Base-by-base conservation (phyloP, 2,888 invertebrate genomes). In the Acholoe squamosa region DNA sequence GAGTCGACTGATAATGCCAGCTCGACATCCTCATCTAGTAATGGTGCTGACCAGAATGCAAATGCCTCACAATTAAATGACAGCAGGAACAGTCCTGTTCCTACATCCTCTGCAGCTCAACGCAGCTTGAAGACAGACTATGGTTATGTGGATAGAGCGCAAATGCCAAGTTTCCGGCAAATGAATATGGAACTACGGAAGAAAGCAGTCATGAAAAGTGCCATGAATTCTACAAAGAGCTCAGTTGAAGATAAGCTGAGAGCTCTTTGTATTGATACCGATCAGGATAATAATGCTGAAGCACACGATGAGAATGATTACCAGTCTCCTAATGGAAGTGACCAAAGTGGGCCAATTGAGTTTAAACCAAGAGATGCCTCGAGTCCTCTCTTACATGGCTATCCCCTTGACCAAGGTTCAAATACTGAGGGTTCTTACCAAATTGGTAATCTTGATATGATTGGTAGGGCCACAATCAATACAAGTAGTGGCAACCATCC, bases 1-100 rank as follows among this genome's bases (percentile, higher is more conserved):
- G 84, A 84, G 28, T 84, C 84, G 10, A 84, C 84, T 7, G 84
- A 84, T n/a, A 84, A 84, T n/a, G 84, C 84, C 84, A 84, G 84
- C 54, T 84, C 84, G 25, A 84, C 84, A 5, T 84, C 84, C 28
- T 84, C 84, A 43, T 84, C 84, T 25, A 84, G 84, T 54, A 84
- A 43, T 28, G 84, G 84, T 51, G 51, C 84, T 25, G 51, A 34
- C n/a, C 22, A 84, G 51, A n/a, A 34, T 5, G 33, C 12, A 14
- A 19, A 10, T 16, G 80, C 10, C n/a, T n/a, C n/a, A n/a, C n/a
- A n/a, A n/a, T 16, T 7, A 25, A n/a, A 10, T 16, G n/a, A 10
- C 33, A 10, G 80, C 33, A 12, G 34, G 34, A n/a, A 10, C 31
- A 80, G 34, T 19, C n/a, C n/a, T 10, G n/a, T 1, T 25, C 25